Conservation (phyloP, 2,797 vertebrate species). For the Cuculus canorus region DNA sequence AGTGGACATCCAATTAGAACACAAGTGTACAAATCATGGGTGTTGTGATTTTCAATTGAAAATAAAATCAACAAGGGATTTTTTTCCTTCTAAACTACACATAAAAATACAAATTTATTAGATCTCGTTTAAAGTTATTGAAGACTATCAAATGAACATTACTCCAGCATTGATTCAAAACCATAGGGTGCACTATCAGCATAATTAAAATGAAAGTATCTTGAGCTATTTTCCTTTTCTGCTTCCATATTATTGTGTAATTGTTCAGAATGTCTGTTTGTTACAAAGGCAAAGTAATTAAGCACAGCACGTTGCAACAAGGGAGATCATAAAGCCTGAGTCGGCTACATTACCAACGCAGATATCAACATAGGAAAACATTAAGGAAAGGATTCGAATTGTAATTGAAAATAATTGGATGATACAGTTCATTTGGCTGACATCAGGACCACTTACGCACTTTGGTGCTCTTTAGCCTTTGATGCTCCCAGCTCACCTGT, state of each 20-base stretch:
- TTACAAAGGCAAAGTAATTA: slow-evolving; percentile 84
- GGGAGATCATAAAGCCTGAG: slow-evolving; percentile 81
- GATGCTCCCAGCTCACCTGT: slow-evolving; percentile 55
- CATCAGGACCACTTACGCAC: slow-evolving; percentile 14
- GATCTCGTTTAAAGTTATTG: slow-evolving; percentile 74
- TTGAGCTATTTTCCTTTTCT: slow-evolving; percentile 76
- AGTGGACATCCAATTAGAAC: slow-evolving; percentile 33
- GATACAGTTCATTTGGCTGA: slow-evolving; percentile 80
- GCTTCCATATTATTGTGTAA: slow-evolving; percentile 80
- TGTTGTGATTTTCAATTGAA: slow-evolving; percentile 34
- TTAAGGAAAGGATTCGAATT: slow-evolving; percentile 81
- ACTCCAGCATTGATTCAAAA: slow-evolving; percentile 75
- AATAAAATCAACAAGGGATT: slow-evolving; percentile 22
- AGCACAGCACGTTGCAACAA: slow-evolving; percentile 81
- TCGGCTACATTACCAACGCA: slow-evolving; percentile 81
- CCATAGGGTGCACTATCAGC: slow-evolving; percentile 76
- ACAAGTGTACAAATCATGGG: not conserved
- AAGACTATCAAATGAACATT: slow-evolving; percentile 76
- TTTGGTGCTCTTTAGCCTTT: slow-evolving; percentile 6
- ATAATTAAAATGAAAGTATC: slow-evolving; percentile 80
- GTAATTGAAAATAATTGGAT: slow-evolving; percentile 88
- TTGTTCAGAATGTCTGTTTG: slow-evolving; percentile 85
- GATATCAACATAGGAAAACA: slow-evolving; percentile 82
- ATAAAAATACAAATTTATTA: slow-evolving; percentile 76
- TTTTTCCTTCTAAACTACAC: slow-evolving; percentile 43